Percentiles rank a stretch among this genome's conserved stretches.
These are phyloP conservation scores for Pandemis heparana DNA, from an alignment of 2,888 invertebrate genomes.

Conservation along the genomic window DNA sequence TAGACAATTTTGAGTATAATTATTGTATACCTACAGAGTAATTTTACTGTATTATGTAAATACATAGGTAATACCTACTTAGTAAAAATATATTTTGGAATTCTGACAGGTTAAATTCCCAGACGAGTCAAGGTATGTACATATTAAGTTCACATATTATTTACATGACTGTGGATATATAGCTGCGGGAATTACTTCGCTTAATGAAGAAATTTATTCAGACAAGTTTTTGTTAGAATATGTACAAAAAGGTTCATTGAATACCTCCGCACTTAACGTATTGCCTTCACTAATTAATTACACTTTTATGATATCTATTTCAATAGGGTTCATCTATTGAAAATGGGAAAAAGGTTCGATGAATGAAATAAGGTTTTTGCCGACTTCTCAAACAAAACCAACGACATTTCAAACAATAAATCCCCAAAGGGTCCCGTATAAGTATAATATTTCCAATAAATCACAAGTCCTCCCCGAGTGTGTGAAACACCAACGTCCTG, in stretches of 20 bases:
- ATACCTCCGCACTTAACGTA: slow-evolving; percentile 21
- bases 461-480: slow-evolving; percentile 40
- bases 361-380: slow-evolving; percentile 16
- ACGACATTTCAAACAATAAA: slow-evolving; percentile 43
- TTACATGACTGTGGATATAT: not conserved
- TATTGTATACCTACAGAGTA: not conserved
- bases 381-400: slow-evolving; percentile 27
- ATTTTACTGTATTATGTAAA: not conserved
- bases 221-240: not conserved
- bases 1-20: not conserved
- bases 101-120: slow-evolving; percentile 1
- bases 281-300: slow-evolving; percentile 35
- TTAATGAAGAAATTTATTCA: slow-evolving; percentile 4
- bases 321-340: slow-evolving; percentile 23
- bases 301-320: slow-evolving; percentile 33
- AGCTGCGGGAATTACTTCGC: not conserved
- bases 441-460: slow-evolving; percentile 43
- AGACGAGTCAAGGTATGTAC: slow-evolving; percentile 4
- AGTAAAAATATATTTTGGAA: not conserved
- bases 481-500: slow-evolving; percentile 42
- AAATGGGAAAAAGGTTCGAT: slow-evolving; percentile 15
- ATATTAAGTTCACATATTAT: not conserved
- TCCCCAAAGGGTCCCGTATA: slow-evolving; percentile 42
- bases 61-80: not conserved
- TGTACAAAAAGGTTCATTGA: not conserved